phyloP scores from a whole-genome alignment of 2,797 vertebrate species.

The Bryconaethiops microstoma region DNA sequence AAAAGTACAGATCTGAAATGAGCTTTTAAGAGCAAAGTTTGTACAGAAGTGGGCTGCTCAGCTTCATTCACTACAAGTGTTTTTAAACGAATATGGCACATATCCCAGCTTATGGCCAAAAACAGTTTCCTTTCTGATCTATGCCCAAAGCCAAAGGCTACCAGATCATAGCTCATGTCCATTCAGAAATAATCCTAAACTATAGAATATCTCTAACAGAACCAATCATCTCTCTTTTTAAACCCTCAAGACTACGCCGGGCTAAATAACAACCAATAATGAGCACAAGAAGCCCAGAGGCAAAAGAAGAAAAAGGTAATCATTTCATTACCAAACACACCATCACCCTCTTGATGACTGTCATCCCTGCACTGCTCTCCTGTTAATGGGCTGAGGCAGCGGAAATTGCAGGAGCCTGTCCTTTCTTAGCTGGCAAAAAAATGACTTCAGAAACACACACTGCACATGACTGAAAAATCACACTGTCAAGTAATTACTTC shows the following conservation, averaged over 20 bases:
- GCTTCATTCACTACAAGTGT: neutral
- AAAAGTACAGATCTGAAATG: neutral
- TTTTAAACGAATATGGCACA: neutral
- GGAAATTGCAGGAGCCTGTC: too few relatives aligned
- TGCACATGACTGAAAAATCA: neutral
- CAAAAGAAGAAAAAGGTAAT: slow-evolving; percentile 12
- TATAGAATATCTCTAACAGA: neutral
- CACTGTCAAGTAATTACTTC: neutral
- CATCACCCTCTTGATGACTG: neutral
- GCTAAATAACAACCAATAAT: neutral
- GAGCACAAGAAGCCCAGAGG: neutral
- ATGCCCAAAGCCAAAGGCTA: neutral
- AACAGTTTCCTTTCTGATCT: neutral
- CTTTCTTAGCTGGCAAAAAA: neutral
- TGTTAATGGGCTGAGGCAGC: neutral
- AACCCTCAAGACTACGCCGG: neutral
- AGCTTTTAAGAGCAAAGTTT: neutral
- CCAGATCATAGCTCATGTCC: neutral
- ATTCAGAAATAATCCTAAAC: neutral
- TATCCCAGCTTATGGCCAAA: neutral
- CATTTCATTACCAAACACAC: slow-evolving; percentile 10
- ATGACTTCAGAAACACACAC: neutral
- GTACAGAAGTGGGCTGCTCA: neutral
- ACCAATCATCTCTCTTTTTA: neutral
- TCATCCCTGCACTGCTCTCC: neutral